Percentiles rank a stretch among this genome's conserved stretches.
These are phyloP conservation scores for Sylvilagus bachmani DNA, from an alignment of 2,113 vertebrate genomes.

Conservation along the genomic window DNA sequence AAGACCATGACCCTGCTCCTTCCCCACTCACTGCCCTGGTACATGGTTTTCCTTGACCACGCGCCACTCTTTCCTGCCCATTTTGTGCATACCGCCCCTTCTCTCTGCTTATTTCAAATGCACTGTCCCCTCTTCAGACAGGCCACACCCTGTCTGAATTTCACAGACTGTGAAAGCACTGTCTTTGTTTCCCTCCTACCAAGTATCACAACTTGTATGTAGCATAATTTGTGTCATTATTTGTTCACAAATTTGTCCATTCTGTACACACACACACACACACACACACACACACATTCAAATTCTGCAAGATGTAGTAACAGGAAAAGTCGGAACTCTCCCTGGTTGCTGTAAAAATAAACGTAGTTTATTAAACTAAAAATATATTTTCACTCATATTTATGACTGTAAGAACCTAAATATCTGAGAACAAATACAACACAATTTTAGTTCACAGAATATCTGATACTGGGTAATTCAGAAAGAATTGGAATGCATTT, in stretches of 20 bases:
- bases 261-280: neutral
- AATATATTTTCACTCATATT: neutral
- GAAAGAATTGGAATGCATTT: neutral
- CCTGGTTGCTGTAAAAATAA: constrained; percentile 43
- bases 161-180: too few relatives aligned
- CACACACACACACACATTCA: too few relatives aligned
- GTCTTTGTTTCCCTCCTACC: neutral
- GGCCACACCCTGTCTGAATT: neutral
- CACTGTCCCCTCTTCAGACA: neutral
- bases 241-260: neutral
- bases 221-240: neutral
- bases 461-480: neutral
- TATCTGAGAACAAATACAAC: neutral
- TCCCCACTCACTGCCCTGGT: neutral
- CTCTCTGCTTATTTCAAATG: neutral
- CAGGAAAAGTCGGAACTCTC: constrained; percentile 34
- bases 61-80: neutral
- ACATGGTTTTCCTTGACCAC: neutral
- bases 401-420: neutral
- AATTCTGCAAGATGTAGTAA: neutral
- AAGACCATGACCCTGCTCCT: neutral
- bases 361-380: neutral
- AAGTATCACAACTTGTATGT: neutral
- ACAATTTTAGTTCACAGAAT: neutral
- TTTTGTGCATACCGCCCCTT: neutral